Percentiles rank a stretch among this genome's conserved stretches.
phyloP scores from a whole-genome alignment of 35 echinoderm and acorn worm species.

The Acanthaster planci region DNA sequence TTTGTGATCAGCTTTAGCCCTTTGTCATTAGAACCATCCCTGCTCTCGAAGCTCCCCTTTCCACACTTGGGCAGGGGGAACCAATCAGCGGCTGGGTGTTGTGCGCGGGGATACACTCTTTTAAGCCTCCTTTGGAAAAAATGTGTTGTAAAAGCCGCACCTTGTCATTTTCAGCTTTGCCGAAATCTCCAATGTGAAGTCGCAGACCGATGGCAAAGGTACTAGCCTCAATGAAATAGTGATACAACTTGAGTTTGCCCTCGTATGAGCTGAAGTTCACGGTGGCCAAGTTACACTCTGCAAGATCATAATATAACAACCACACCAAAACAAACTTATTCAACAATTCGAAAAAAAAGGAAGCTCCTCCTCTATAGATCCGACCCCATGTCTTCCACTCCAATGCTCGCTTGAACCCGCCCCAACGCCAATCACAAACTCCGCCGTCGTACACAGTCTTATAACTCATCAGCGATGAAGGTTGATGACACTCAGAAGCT shows the following conservation, averaged over 20 bases:
- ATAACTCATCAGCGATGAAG: too few relatives aligned
- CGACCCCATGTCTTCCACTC: too few relatives aligned
- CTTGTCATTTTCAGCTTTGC: slow-evolving; percentile 14
- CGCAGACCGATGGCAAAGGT: slow-evolving; percentile 60
- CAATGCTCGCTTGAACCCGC: too few relatives aligned
- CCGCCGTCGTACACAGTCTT: too few relatives aligned
- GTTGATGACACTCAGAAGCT: too few relatives aligned
- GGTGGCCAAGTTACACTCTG: slow-evolving; percentile 31
- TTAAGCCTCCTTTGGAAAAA: too few relatives aligned
- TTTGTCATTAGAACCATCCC: too few relatives aligned
- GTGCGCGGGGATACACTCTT: too few relatives aligned
- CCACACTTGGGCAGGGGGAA: too few relatives aligned
- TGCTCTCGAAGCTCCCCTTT: too few relatives aligned
- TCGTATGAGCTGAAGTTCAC: slow-evolving; percentile 21
- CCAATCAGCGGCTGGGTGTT: neutral
- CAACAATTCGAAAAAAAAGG: neutral
- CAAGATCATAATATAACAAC: neutral
- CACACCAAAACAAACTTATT: neutral
- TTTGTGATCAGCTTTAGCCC: too few relatives aligned
- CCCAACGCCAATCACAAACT: too few relatives aligned
- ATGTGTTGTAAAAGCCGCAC: neutral
- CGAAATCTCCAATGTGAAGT: slow-evolving; percentile 14
- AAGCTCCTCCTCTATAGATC: neutral
- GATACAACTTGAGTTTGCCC: slow-evolving; percentile 32
- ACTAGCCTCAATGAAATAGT: slow-evolving; percentile 63